Conservation (phyloP, 2,113 vertebrate species). For the Micronisus gabar region DNA sequence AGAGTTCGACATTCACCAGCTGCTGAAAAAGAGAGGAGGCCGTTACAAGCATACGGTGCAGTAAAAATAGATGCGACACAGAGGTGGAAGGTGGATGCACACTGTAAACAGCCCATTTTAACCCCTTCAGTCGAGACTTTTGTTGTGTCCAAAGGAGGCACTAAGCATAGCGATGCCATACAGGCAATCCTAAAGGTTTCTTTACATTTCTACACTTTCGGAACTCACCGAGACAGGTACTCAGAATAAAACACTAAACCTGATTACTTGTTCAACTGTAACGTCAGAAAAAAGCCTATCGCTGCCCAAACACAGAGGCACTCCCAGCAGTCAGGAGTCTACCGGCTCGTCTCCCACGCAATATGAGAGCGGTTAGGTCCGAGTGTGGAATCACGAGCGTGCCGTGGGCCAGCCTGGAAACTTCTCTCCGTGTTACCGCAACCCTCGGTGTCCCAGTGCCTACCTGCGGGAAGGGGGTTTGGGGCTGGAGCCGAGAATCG, state of each 20-base stretch:
- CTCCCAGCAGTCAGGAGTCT: neutral
- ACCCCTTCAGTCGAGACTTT: no score
- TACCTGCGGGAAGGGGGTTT: neutral
- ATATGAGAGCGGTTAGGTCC: no score
- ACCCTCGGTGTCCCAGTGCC: neutral
- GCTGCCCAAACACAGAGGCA: neutral
- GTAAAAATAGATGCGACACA: neutral
- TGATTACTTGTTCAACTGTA: neutral
- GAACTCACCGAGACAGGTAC: neutral
- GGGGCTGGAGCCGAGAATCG: neutral
- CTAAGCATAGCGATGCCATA: neutral
- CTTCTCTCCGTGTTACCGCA: rapidly evolving
- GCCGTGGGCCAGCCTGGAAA: neutral
- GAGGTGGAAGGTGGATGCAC: neutral
- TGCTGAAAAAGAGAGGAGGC: neutral
- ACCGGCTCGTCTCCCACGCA: neutral
- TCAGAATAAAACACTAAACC: neutral
- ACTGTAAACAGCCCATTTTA: neutral
- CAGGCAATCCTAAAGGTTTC: neutral
- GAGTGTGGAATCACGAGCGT: neutral
- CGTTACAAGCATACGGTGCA: neutral
- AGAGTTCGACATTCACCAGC: neutral
- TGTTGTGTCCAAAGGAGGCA: neutral
- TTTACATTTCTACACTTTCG: neutral
- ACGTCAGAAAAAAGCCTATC: neutral